Conservation (phyloP, 2,113 vertebrate species). For the Nesogale talazaci region DNA sequence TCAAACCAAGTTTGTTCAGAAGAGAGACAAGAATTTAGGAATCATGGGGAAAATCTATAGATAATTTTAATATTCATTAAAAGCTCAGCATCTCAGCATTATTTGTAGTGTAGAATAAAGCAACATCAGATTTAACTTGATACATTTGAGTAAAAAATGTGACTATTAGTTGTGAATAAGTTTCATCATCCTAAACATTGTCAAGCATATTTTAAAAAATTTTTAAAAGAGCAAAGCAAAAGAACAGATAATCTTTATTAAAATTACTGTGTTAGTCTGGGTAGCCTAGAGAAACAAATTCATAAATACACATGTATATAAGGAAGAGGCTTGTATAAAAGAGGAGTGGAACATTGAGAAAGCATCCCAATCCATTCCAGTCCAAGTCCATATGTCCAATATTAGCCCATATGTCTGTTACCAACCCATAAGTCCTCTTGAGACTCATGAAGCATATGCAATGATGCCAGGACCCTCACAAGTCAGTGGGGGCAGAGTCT, state of each 20-base stretch:
- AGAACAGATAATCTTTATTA: neutral
- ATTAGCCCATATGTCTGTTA: no score
- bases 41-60: conserved; percentile 44
- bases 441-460: no score
- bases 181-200: conserved; percentile 39
- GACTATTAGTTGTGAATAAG: neutral
- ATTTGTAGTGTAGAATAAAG: neutral
- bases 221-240: conserved; percentile 42
- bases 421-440: no score
- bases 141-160: neutral
- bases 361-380: no score
- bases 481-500: no score
- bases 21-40: conserved; percentile 61
- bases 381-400: no score
- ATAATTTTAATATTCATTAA: conserved; percentile 62
- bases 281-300: no score
- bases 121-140: conserved; percentile 33
- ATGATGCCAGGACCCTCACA: no score
- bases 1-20: conserved; percentile 65
- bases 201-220: conserved; percentile 3
- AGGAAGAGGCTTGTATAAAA: no score
- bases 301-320: no score
- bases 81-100: conserved; percentile 25
- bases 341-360: no score
- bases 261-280: no score